Conservation (phyloP, 2,113 vertebrate species). For the Sturnus vulgaris region DNA sequence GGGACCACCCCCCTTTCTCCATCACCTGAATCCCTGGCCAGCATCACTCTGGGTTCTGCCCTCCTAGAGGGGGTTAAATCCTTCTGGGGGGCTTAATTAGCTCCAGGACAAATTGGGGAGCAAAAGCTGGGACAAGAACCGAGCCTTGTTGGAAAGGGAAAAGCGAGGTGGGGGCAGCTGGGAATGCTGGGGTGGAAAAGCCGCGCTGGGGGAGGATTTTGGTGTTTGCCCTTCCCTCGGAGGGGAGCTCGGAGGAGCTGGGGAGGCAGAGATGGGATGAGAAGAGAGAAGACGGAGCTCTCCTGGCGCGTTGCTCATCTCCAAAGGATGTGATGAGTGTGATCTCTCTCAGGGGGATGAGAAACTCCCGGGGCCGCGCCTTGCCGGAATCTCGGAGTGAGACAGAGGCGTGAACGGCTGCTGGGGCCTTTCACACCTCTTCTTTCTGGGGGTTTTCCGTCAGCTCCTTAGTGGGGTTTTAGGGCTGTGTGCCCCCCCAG, state of each 20-base stretch:
- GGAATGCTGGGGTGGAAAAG: no score
- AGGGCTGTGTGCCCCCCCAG: accelerated
- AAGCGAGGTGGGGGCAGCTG: no score
- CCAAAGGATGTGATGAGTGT: no score
- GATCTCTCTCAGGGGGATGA: not conserved
- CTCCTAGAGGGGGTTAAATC: not conserved
- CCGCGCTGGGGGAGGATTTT: no score
- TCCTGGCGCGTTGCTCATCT: not conserved
- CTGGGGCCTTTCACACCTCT: not conserved
- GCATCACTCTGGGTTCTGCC: not conserved
- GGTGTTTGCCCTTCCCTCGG: not conserved
- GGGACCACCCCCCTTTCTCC: not conserved
- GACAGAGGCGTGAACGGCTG: not conserved
- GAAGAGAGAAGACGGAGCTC: not conserved
- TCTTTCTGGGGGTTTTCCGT: not conserved
- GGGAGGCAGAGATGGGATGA: not conserved
- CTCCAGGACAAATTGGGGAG: not conserved
- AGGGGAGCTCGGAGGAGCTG: accelerated
- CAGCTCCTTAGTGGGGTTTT: accelerated
- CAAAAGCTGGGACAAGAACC: not conserved
- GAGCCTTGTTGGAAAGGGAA: not conserved
- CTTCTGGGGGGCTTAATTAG: not conserved
- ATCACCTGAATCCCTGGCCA: not conserved
- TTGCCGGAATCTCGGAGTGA: not conserved
- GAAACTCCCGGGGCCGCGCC: not conserved